These are phyloP conservation scores for Drosophila maculinotata DNA, from an alignment of 2,888 invertebrate genomes.

Conservation along the genomic window DNA sequence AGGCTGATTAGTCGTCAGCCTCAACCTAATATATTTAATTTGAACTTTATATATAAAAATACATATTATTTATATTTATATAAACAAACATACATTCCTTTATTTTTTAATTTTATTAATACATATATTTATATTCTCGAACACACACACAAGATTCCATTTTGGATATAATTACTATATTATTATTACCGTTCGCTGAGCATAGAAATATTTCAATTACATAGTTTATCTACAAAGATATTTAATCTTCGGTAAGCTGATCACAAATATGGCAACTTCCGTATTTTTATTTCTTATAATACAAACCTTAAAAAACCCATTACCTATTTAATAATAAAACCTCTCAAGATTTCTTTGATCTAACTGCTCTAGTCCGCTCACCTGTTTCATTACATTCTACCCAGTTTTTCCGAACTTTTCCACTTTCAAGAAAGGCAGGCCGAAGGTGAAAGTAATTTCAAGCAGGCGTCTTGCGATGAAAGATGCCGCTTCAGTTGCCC, in stretches of 20 bases:
- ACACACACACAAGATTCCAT: too few species aligned
- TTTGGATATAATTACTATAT: too few species aligned
- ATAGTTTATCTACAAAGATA: constrained; percentile 3
- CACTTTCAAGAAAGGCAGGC: neutral
- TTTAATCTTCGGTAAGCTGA: constrained; percentile 10
- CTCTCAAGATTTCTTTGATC: neutral
- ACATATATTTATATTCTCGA: too few species aligned
- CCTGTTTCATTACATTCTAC: constrained; percentile 15
- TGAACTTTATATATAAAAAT: neutral
- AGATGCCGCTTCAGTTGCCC: constrained; percentile 1
- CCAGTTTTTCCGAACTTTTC: constrained; percentile 3
- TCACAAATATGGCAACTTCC: neutral
- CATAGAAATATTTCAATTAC: too few species aligned
- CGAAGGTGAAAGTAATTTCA: constrained; percentile 36
- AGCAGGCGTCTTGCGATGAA: constrained; percentile 39
- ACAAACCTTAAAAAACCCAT: neutral
- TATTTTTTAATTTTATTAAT: too few species aligned
- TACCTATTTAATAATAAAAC: neutral
- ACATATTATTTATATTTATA: neutral
- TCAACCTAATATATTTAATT: constrained; percentile 4
- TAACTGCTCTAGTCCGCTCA: neutral
- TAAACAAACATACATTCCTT: neutral
- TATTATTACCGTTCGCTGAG: too few species aligned
- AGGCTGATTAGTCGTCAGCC: neutral
- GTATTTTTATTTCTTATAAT: too few species aligned